These are phyloP conservation scores for Muscicapa adusta DNA, from an alignment of 2,113 vertebrate species.

Conservation along the genomic window DNA sequence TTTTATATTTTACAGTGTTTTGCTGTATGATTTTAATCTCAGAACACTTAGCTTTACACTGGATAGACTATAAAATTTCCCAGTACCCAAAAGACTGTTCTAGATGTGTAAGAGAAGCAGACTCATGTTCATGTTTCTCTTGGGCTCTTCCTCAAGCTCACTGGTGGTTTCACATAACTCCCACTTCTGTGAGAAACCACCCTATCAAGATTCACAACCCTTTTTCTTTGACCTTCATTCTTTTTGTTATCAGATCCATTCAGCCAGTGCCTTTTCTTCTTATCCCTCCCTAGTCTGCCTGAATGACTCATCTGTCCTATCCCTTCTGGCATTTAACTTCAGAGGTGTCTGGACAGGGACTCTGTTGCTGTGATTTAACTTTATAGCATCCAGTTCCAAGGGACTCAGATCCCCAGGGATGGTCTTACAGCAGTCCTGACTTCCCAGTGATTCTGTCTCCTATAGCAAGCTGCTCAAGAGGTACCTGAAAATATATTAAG, in stretches of 20 bases:
- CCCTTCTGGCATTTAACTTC: background rate
- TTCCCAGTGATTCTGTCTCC: background rate
- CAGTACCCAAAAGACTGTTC: background rate
- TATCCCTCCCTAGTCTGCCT: background rate
- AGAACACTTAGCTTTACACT: background rate
- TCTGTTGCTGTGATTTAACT: slow-evolving; percentile 1
- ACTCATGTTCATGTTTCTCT: background rate
- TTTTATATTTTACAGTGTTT: background rate
- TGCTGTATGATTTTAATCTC: background rate
- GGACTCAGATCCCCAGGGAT: background rate
- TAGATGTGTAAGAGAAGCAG: background rate
- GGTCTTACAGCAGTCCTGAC: background rate
- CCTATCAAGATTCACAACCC: background rate
- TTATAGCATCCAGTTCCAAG: background rate
- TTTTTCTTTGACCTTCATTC: background rate
- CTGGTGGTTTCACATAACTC: background rate
- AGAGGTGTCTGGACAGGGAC: background rate
- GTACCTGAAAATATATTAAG: background rate
- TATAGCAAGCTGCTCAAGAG: background rate
- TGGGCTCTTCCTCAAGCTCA: background rate
- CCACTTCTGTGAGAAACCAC: rapidly evolving
- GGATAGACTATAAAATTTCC: background rate
- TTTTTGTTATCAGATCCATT: background rate
- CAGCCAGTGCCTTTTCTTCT: background rate
- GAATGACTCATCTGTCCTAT: slow-evolving; percentile 3